A percentile compares a stretch with the other conserved stretches of the same genome.
Evolutionary conservation across 2,797 vertebrate species (phyloP).

Genomic region (Schizopygopsis pylzovi): DNA sequence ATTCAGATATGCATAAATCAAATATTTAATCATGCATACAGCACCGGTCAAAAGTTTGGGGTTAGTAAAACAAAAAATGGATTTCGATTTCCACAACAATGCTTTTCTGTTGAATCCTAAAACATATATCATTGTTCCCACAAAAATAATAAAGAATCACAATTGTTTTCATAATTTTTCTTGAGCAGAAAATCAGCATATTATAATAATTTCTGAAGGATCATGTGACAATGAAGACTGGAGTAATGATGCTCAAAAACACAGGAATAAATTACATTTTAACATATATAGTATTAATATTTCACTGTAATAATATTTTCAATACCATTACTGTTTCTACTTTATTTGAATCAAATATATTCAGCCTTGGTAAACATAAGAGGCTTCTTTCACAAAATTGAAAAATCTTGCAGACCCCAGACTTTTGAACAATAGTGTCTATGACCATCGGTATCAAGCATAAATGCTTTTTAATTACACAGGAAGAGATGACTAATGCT

Average conservation of each 20-base stretch:
- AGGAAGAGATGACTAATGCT: conserved; percentile 94
- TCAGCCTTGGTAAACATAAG: background rate
- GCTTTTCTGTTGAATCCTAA: too few species aligned
- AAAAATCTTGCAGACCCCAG: background rate
- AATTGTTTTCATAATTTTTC: background rate
- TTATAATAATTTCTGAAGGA: background rate
- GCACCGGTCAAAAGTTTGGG: background rate
- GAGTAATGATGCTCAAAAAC: background rate
- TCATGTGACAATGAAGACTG: too few species aligned
- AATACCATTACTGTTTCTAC: background rate
- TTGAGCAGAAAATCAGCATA: background rate
- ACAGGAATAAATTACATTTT: too few species aligned
- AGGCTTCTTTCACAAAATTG: too few species aligned
- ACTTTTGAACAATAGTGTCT: background rate
- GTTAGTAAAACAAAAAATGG: too few species aligned
- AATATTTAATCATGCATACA: background rate
- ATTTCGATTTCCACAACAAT: background rate
- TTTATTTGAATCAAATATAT: background rate
- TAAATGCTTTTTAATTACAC: background rate
- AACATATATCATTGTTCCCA: background rate
- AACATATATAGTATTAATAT: too few species aligned
- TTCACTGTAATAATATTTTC: too few species aligned
- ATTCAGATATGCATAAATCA: background rate
- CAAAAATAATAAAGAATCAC: background rate
- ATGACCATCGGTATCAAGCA: background rate